Evolutionary conservation across 2,797 vertebrate genomes (phyloP).

Genomic region (Myripristis murdjan): DNA sequence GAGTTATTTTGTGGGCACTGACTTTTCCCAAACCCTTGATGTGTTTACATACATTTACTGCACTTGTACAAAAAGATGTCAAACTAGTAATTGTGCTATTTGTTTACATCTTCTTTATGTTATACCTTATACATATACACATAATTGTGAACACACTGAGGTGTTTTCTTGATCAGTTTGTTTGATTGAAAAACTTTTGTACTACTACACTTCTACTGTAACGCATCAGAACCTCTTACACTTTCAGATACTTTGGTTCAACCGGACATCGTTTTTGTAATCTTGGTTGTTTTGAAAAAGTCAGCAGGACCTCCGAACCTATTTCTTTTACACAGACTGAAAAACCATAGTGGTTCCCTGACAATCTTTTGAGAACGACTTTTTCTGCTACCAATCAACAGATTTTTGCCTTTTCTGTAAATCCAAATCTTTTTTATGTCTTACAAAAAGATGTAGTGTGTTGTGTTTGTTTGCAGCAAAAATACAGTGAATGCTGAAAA

Average conservation of each 20-base stretch:
- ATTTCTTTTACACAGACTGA: not conserved
- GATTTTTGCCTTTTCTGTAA: not conserved
- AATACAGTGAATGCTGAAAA: not conserved
- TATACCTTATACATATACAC: not conserved
- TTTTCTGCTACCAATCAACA: not conserved
- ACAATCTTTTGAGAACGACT: not conserved
- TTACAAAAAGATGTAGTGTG: not conserved
- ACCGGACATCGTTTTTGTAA: not conserved
- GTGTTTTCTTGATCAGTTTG: too few relatives aligned
- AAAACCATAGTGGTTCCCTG: not conserved
- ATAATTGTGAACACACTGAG: not conserved
- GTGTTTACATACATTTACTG: not conserved
- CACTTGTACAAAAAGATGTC: not conserved
- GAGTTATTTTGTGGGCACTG: too few relatives aligned
- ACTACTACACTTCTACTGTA: not conserved
- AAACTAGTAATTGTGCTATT: too few relatives aligned
- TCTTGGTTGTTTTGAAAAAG: not conserved
- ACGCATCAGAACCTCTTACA: not conserved
- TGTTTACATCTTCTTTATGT: not conserved
- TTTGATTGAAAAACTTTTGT: too few relatives aligned
- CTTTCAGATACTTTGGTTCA: not conserved
- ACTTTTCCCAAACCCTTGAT: not conserved
- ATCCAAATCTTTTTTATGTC: not conserved
- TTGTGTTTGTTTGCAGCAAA: not conserved
- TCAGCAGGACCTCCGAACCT: not conserved